Percentiles rank a stretch among this genome's conserved stretches.
phyloP scores from a whole-genome alignment of 2,113 vertebrate genomes.

The Urocolius indicus region DNA sequence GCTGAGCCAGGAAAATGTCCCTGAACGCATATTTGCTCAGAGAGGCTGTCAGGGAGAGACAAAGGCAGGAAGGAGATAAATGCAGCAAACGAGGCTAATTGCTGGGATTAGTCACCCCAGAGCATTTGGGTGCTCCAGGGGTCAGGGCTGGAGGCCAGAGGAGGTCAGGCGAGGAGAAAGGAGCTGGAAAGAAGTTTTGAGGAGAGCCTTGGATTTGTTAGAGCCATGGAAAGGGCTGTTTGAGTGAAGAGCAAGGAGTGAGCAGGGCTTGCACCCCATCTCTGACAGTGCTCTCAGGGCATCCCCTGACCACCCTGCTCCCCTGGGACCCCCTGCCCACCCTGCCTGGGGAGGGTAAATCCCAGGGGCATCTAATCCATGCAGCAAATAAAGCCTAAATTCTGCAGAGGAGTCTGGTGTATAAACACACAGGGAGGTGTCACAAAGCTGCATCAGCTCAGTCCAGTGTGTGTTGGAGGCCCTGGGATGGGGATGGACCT shows the following conservation, averaged over 20 bases:
- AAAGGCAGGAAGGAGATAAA: slow-evolving; percentile 55
- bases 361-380: not conserved
- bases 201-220: not conserved
- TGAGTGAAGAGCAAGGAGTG: not conserved
- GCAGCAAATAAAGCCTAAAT: not conserved
- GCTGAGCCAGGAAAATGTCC: not conserved
- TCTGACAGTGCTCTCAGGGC: not conserved
- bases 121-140: not conserved
- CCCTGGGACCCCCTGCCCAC: too few species aligned
- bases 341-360: not conserved
- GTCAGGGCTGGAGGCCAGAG: not conserved
- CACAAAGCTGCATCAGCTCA: not conserved
- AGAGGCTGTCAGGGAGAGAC: slow-evolving; percentile 10
- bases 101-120: slow-evolving; percentile 4
- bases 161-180: slow-evolving; percentile 15
- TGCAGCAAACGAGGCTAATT: not conserved
- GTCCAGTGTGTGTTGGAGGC: accelerated
- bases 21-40: not conserved
- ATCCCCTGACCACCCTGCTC: accelerated
- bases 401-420: not conserved
- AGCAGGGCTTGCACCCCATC: accelerated
- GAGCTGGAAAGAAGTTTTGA: not conserved
- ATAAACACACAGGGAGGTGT: accelerated
- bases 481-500: not conserved
- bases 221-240: not conserved